Conservation (phyloP, 1,140 invertebrate species). For the Macrobrachium rosenbergii region DNA sequence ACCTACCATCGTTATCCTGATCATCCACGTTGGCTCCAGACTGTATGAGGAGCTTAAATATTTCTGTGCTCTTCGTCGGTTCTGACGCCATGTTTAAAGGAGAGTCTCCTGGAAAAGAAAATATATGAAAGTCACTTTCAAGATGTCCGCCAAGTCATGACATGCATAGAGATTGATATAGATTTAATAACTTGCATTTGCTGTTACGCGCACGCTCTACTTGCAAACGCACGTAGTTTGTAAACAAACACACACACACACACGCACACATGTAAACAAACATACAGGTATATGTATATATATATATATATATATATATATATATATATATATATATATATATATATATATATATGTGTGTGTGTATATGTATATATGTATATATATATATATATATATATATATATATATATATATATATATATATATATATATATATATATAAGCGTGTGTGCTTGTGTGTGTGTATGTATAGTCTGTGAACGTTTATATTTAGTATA, state of each 20-base stretch:
- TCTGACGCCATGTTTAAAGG: no score
- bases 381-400: conserved; percentile 34
- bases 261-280: not conserved
- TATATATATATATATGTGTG: not conserved
- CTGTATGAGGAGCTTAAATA: no score
- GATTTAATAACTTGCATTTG: no score
- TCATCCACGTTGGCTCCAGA: no score
- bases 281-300: not conserved
- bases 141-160: no score
- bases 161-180: no score
- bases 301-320: conserved; percentile 2
- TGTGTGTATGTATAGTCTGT: conserved; percentile 18
- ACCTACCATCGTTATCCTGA: no score
- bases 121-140: no score
- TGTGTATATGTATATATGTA: conserved; percentile 1
- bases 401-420: not conserved
- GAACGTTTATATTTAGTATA: conserved; percentile 16
- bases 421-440: not conserved
- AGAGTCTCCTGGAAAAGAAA: no score
- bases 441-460: not conserved
- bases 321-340: conserved; percentile 15
- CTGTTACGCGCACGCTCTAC: no score
- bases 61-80: no score
- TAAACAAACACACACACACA: conserved; percentile 34
- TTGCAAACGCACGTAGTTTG: no score